A percentile compares a stretch with the other conserved stretches of the same genome.
Evolutionary conservation across 1,140 invertebrate genomes (phyloP).

Genomic region (Atta cephalotes): DNA sequence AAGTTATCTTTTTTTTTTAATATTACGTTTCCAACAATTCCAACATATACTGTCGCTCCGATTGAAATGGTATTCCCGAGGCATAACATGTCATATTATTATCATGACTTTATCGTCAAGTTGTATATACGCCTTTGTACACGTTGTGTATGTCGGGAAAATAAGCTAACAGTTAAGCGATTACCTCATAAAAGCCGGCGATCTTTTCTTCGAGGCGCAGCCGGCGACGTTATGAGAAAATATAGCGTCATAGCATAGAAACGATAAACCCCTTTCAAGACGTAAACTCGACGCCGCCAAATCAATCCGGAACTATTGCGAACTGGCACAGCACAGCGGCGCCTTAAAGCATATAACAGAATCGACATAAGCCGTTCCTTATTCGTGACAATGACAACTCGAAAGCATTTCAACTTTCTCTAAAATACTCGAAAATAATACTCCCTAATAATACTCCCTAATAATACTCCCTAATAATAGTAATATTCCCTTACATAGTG

Average conservation of each 20-base stretch:
- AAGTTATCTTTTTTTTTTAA: background rate
- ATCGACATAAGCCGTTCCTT: constrained; percentile 33
- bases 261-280: constrained; percentile 56
- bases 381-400: background rate
- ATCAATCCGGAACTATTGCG: background rate
- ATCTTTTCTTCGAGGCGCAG: constrained; percentile 47
- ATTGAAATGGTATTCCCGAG: background rate
- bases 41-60: too few relatives aligned
- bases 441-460: too few relatives aligned
- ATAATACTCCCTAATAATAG: too few relatives aligned
- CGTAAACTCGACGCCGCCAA: constrained; percentile 34
- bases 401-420: background rate
- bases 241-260: constrained; percentile 31
- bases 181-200: constrained; percentile 55
- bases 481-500: background rate
- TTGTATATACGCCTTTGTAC: constrained; percentile 40
- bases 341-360: background rate
- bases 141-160: constrained; percentile 43
- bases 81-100: constrained; percentile 1
- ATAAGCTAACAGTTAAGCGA: constrained; percentile 59
- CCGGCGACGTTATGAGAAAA: constrained; percentile 41
- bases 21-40: background rate
- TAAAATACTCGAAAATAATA: background rate
- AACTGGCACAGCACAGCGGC: background rate
- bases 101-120: constrained; percentile 35